Conservation (phyloP, 1,140 invertebrate genomes). For the Ephestia elutella region DNA sequence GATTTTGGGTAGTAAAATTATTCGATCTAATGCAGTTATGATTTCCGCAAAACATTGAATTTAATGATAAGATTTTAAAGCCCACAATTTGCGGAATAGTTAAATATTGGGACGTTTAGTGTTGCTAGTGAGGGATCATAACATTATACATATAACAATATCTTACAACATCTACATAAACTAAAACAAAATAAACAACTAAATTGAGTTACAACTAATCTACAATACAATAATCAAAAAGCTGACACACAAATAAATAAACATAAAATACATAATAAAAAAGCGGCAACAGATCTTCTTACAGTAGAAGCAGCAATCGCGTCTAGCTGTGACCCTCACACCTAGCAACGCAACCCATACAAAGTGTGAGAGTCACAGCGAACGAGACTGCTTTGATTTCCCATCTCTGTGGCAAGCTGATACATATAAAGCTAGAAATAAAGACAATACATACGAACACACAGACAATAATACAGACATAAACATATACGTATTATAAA, state of each 20-base stretch:
- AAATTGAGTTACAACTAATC: neutral
- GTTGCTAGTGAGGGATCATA: no score
- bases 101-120: no score
- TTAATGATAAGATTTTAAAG: no score
- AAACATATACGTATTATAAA: neutral
- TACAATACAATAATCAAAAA: neutral
- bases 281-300: neutral
- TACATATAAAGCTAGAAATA: neutral
- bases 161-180: no score
- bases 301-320: slow-evolving; percentile 5
- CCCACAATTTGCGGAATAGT: no score
- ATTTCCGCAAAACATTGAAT: no score
- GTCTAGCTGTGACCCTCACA: slow-evolving; percentile 53
- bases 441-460: neutral
- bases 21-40: no score
- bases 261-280: neutral
- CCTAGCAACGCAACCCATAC: slow-evolving; percentile 43
- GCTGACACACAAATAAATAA: neutral
- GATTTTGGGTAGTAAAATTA: no score
- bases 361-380: slow-evolving; percentile 57
- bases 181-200: neutral
- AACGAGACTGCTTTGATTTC: slow-evolving; percentile 13
- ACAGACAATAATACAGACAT: neutral
- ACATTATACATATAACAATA: no score
- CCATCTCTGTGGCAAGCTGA: neutral